These are phyloP conservation scores for Phenganax subtilis DNA, from an alignment of 92 coral and sea anemone genomes.

Conservation along the genomic window DNA sequence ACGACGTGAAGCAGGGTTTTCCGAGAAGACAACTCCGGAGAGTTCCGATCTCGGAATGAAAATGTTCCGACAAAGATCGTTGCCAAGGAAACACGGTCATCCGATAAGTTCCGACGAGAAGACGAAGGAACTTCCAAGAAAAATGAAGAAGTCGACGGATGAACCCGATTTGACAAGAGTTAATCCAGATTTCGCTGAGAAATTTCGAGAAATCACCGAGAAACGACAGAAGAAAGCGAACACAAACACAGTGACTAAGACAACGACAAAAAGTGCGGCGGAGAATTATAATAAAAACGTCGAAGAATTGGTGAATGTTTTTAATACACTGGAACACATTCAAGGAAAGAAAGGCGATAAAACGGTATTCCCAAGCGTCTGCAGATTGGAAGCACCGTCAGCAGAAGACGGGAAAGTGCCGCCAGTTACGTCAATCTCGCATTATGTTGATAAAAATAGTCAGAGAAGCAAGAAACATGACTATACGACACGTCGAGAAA, in stretches of 20 bases:
- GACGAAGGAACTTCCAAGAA: conserved; percentile 13
- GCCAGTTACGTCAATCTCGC: conserved; percentile 32
- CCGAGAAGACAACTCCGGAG: conserved; percentile 14
- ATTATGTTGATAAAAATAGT: conserved; percentile 31
- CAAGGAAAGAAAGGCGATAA: conserved; percentile 16
- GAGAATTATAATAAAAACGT: conserved; percentile 34
- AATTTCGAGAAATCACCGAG: conserved; percentile 31
- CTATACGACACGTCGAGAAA: conserved; percentile 18
- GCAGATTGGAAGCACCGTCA: background rate
- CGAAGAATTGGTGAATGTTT: conserved; percentile 30
- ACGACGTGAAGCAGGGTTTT: conserved; percentile 33
- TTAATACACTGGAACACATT: conserved; percentile 26
- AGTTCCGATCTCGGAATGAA: conserved; percentile 21
- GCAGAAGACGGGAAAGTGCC: conserved; percentile 8
- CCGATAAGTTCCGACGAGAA: conserved; percentile 6
- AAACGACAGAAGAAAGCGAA: conserved; percentile 20
- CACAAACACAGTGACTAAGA: background rate
- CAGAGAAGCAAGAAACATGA: conserved; percentile 6
- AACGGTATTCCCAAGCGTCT: background rate
- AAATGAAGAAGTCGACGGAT: conserved; percentile 4
- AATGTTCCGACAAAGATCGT: conserved; percentile 9
- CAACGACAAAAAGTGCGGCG: conserved; percentile 35
- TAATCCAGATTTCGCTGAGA: conserved; percentile 24
- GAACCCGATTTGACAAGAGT: conserved; percentile 11
- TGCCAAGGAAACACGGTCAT: conserved; percentile 33